Evolutionary conservation across 2,113 vertebrate genomes (phyloP).

Genomic region (Bothrops jararaca): DNA sequence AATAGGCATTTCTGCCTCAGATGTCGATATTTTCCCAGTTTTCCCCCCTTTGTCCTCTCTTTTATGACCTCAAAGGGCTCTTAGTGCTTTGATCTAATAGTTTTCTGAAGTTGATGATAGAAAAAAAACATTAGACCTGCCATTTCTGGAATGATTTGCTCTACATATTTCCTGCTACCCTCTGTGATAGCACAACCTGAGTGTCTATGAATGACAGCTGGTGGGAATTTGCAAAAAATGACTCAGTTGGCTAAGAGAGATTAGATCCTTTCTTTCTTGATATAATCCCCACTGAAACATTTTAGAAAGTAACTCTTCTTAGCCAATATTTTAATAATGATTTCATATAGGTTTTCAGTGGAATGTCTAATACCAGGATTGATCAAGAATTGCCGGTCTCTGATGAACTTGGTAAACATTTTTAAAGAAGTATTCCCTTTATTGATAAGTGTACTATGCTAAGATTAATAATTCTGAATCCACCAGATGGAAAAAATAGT

Average conservation of each 20-base stretch:
- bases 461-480: not conserved
- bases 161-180: not conserved
- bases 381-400: not conserved
- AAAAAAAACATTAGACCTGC: not conserved
- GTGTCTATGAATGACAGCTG: not conserved
- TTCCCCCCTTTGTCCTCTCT: not conserved
- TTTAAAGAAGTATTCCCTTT: not conserved
- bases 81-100: not conserved
- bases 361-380: not conserved
- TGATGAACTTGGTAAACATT: not conserved
- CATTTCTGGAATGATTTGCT: not conserved
- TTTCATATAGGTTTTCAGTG: not conserved
- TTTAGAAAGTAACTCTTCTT: not conserved
- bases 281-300: not conserved
- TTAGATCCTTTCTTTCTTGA: not conserved
- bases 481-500: not conserved
- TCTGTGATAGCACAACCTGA: not conserved
- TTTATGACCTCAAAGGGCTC: not conserved
- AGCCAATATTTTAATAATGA: not conserved
- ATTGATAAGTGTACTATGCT: not conserved
- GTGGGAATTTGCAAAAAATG: not conserved
- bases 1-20: not conserved
- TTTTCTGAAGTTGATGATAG: not conserved
- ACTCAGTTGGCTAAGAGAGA: not conserved
- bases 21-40: not conserved